These are phyloP conservation scores for Venusia cambrica DNA, from an alignment of 2,888 invertebrate species.

Conservation along the genomic window DNA sequence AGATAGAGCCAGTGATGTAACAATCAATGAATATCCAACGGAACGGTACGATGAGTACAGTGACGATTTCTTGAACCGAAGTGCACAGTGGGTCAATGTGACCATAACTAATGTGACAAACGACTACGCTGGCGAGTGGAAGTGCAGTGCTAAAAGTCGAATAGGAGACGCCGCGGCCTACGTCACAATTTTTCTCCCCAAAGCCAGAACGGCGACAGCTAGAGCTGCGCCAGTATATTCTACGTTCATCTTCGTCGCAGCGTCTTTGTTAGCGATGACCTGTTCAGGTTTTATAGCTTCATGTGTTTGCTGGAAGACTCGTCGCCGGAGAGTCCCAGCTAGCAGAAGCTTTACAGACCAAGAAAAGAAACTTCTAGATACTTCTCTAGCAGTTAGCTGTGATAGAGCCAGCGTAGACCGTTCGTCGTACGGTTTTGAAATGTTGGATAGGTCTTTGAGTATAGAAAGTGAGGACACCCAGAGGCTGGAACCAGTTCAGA, in stretches of 20 bases:
- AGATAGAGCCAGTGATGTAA: conserved; percentile 54
- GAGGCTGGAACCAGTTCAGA: conserved; percentile 82
- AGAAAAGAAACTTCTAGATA: conserved; percentile 91
- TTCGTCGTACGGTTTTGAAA: conserved; percentile 73
- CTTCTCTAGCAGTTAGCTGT: conserved; percentile 84
- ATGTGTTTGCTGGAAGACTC: conserved; percentile 82
- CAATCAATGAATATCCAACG: conserved; percentile 50
- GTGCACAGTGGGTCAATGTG: conserved; percentile 88
- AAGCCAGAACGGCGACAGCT: conserved; percentile 87
- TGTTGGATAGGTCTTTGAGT: conserved; percentile 76
- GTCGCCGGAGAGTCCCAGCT: conserved; percentile 86
- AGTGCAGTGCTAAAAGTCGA: conserved; percentile 88
- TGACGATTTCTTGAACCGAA: conserved; percentile 66
- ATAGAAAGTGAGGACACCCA: conserved; percentile 72
- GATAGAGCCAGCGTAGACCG: conserved; percentile 84
- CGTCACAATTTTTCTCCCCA: conserved; percentile 74
- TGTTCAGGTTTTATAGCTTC: conserved; percentile 80
- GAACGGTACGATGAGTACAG: conserved; percentile 59
- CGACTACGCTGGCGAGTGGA: conserved; percentile 91
- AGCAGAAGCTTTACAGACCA: conserved; percentile 91
- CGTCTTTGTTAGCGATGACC: conserved; percentile 85
- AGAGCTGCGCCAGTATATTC: conserved; percentile 87
- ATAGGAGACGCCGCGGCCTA: conserved; percentile 82
- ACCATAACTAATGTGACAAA: conserved; percentile 91
- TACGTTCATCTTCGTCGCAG: conserved; percentile 85